Conservation (phyloP, 2,888 invertebrate species). For the Yponomeuta sedellus region DNA sequence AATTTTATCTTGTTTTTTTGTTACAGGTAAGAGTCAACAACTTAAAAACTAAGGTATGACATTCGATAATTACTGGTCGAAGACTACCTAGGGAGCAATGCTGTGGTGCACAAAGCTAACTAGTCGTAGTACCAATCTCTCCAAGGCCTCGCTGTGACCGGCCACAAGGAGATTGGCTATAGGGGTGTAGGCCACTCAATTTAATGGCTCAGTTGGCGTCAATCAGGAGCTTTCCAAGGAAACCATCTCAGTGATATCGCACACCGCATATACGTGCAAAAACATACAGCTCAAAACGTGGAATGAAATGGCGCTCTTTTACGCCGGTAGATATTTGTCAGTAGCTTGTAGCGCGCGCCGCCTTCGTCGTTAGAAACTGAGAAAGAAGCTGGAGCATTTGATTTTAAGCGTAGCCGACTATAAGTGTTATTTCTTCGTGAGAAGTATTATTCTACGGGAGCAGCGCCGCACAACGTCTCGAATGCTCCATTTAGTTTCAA, state of each 20-base stretch:
- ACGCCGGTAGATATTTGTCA: slow-evolving; percentile 11
- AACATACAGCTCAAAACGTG: not conserved
- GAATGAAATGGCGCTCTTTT: slow-evolving; percentile 12
- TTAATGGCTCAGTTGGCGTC: slow-evolving; percentile 24
- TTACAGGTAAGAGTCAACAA: slow-evolving; percentile 11
- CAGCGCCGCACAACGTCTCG: slow-evolving; percentile 71
- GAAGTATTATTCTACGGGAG: slow-evolving; percentile 75
- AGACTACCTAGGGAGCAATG: not conserved
- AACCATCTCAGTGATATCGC: not conserved
- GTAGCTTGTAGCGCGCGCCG: slow-evolving; percentile 6
- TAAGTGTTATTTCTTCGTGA: slow-evolving; percentile 74
- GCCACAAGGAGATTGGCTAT: slow-evolving; percentile 12
- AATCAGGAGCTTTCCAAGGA: slow-evolving; percentile 23
- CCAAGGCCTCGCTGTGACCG: slow-evolving; percentile 6
- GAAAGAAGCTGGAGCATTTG: slow-evolving; percentile 66
- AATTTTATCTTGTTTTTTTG: slow-evolving; percentile 2
- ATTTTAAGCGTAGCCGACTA: slow-evolving; percentile 76
- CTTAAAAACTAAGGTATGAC: not conserved
- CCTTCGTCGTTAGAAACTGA: slow-evolving; percentile 49
- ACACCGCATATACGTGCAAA: slow-evolving; percentile 4
- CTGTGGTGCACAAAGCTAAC: not conserved
- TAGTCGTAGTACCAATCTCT: slow-evolving; percentile 13
- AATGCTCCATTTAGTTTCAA: slow-evolving; percentile 77
- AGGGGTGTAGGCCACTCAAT: slow-evolving; percentile 21
- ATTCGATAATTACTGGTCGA: not conserved